Percentiles rank a stretch among this genome's conserved stretches.
phyloP scores from a whole-genome alignment of 1,140 invertebrate species.

The Capitella teleta region DNA sequence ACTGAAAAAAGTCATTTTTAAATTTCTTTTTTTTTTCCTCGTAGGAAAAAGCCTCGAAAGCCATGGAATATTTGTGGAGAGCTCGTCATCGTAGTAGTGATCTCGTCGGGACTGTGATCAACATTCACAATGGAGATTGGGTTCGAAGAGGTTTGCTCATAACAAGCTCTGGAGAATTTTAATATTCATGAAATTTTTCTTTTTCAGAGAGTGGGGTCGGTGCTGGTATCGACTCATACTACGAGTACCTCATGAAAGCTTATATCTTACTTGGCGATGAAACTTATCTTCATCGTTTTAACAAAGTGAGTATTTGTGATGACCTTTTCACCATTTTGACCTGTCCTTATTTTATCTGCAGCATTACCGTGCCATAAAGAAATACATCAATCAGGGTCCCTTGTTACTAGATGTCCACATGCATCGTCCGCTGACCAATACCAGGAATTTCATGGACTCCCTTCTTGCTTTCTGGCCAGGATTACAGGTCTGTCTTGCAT shows the following conservation, averaged over 20 bases:
- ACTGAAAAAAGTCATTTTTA: neutral
- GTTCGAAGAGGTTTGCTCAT: constrained; percentile 54
- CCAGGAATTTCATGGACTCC: constrained; percentile 94
- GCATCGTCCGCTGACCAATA: constrained; percentile 89
- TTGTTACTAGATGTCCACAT: constrained; percentile 96
- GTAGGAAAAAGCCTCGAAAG: constrained; percentile 78
- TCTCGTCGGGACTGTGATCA: constrained; percentile 40
- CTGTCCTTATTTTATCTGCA: constrained; percentile 20
- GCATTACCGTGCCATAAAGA: constrained; percentile 97
- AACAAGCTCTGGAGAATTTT: neutral
- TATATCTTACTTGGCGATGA: constrained; percentile 64
- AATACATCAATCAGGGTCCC: constrained; percentile 85
- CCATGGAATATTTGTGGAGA: constrained; percentile 94
- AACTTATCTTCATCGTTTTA: constrained; percentile 82
- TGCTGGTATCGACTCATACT: constrained; percentile 98
- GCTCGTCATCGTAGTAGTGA: constrained; percentile 72
- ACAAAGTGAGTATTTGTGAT: constrained; percentile 49
- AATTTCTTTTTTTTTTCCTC: constrained; percentile 6
- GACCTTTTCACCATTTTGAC: neutral
- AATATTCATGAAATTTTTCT: neutral
- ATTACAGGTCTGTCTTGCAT: constrained; percentile 58
- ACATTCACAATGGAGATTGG: constrained; percentile 93
- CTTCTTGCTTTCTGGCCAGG: constrained; percentile 96
- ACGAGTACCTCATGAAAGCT: constrained; percentile 94
- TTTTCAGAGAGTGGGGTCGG: constrained; percentile 80